Evolutionary conservation across 2,113 vertebrate species (phyloP), one percentile per base, ranked within the genome.

Genomic region (Gasterosteus nipponicus): DNA sequence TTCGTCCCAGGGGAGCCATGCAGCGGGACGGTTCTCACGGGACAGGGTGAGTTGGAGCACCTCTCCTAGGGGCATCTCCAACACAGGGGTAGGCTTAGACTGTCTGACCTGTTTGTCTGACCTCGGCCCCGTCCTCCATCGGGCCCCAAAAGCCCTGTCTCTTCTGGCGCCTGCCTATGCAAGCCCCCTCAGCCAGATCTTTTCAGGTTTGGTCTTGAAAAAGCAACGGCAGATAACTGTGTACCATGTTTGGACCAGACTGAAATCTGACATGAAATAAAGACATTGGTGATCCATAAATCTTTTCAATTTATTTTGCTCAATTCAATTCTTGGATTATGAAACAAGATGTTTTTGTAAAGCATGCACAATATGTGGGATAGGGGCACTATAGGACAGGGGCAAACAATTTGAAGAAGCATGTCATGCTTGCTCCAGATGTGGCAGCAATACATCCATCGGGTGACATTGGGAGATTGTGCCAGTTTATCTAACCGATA

Each of bases 31-130:
- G 80, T 93, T 92, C 92, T 92, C 87, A 91, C 83, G 83, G 87
- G 80, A 75, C 49, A 64, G 84, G 73, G 57, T 77, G 69, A 73
- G 85, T 75, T 77, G 80, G 78, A 67, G 31, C 84, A 87, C 74
- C 76, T 82, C 76, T 71, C 88, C 87, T 47, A 78, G 68, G 46
- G 77, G 59, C 80, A 84, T 81, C 61, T 78, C 81, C 59, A 19
- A 73, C 79, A 74, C 77, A 67, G 81, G 41, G 41, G 1, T 29
- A 69, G 84, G 75, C 80, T 91, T 86, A 89, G 80, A 84, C 69
- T 14, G 83, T 85, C 88, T 89, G 87, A 89, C 88, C 89, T 35
- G 74, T 78, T 42, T 26, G 79, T 78, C 78, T 87, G 87, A 89
- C 83, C 76, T 84, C 76, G 53, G 58, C 68, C 47, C 57, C 57